Base-by-base conservation (phyloP, 2,888 invertebrate species). In the Meiosimyza platycephala region DNA sequence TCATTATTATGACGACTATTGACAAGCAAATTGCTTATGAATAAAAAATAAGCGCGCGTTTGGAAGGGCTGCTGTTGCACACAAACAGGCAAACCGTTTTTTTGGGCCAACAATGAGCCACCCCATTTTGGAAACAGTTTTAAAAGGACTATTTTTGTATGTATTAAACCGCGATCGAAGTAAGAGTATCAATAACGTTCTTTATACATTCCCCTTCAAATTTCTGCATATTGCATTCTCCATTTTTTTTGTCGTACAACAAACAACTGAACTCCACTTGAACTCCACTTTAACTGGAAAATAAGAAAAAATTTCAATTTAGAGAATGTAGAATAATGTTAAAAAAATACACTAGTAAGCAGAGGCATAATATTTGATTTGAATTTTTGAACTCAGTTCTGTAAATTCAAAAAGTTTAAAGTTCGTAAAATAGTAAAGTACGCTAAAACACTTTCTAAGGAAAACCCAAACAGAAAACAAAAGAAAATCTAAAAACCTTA, bases 1-100 rank as follows among this genome's bases (percentile, higher is more conserved):
- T 77, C 79, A 81, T 82, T 80, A 69, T 51, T 12, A 40, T 40
- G 40, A 40, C 65, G 40, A 40, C 65, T 66, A 75, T 73, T 73
- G 76, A 72, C 70, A 64, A 52, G 69, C 73, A 76, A 76, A 69
- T 69, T 69, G 68, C 59, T 69, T 28, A 70, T 70, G 60, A 62
- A 70, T 70, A 70, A 16, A 28, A 65, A 2, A 60, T 16, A 28
- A 47, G 67, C 47, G 59, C 59, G 59, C 59, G 28, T 28, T 22
- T 60, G 13, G 64, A 50, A 63, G 28, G n/a, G 57, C 22, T 69
- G 15, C 48, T 13, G 6, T 64, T 18, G 16, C 57, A 40, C 9
- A 9, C 40, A 40, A 40, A 1, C 40, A 9, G 28, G 18, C 33
- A 47, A 16, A 55, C 13, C 54, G 55, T 28, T 55, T 52, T n/a